Evolutionary conservation across 2,888 invertebrate species (phyloP).

Genomic region (Amphiduros pacificus): DNA sequence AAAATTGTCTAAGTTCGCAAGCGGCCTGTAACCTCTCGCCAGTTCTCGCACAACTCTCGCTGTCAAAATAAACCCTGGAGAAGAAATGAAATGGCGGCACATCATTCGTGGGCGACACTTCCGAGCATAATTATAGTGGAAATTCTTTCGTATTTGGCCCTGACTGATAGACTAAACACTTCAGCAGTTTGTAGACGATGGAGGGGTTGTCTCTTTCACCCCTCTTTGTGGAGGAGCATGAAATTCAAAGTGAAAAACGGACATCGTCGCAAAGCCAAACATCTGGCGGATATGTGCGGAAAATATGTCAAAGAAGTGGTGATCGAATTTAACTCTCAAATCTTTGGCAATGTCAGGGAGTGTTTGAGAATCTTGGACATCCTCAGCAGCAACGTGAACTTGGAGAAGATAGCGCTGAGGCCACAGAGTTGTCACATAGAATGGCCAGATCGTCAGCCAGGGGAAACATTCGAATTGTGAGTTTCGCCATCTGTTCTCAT

Average conservation of each 20-base stretch:
- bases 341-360: constrained; percentile 45
- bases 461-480: constrained; percentile 7
- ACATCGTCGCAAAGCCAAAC: constrained; percentile 41
- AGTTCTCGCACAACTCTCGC: too few relatives aligned
- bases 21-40: too few relatives aligned
- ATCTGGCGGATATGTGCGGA: constrained; percentile 52
- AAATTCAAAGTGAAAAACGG: constrained; percentile 34
- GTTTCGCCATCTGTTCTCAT: too few relatives aligned
- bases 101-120: constrained; percentile 21
- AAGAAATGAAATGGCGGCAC: constrained; percentile 15
- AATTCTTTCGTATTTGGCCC: constrained; percentile 23
- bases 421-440: constrained; percentile 50
- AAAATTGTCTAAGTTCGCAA: too few relatives aligned
- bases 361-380: constrained; percentile 44
- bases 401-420: constrained; percentile 48
- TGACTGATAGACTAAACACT: constrained; percentile 62
- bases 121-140: constrained; percentile 26
- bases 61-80: constrained; percentile 4
- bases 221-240: constrained; percentile 50
- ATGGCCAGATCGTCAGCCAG: constrained; percentile 5
- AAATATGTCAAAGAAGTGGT: constrained; percentile 51
- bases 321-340: constrained; percentile 52
- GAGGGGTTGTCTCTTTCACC: constrained; percentile 61
- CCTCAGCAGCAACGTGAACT: constrained; percentile 48
- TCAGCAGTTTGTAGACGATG: constrained; percentile 66